These are phyloP conservation scores for Avahi laniger DNA, from an alignment of 2,797 vertebrate species.

Conservation along the genomic window DNA sequence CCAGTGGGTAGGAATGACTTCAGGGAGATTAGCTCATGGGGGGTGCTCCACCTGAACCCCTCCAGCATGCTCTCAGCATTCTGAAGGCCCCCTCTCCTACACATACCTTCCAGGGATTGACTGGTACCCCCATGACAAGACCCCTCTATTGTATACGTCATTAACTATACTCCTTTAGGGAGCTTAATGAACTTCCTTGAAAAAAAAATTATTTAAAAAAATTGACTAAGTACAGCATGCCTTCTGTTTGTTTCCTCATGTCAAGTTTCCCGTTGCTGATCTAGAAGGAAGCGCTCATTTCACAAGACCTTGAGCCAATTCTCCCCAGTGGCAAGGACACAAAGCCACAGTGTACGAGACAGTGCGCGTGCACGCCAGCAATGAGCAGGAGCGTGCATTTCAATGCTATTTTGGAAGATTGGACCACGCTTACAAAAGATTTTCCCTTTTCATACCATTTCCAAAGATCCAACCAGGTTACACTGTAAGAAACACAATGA, in stretches of 20 bases:
- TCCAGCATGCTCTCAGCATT: neutral
- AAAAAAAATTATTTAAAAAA: neutral
- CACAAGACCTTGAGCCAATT: neutral
- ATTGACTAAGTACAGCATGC: neutral
- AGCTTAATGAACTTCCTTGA: neutral
- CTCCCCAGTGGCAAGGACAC: neutral
- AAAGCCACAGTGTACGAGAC: neutral
- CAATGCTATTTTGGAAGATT: neutral
- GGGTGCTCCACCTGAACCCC: neutral
- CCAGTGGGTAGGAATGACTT: neutral
- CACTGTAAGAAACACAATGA: constrained; percentile 47
- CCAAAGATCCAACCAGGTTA: constrained; percentile 58
- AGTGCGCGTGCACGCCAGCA: neutral
- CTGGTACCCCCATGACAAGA: neutral
- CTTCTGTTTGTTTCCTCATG: neutral
- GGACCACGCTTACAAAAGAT: constrained; percentile 34
- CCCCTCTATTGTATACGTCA: neutral
- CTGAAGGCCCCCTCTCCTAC: neutral
- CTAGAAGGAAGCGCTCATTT: neutral
- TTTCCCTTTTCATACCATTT: constrained; percentile 16
- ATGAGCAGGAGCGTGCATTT: neutral
- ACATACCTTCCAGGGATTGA: neutral
- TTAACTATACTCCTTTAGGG: neutral
- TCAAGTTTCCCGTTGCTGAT: neutral
- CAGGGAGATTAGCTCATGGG: neutral